phyloP scores from a whole-genome alignment of 2,113 vertebrate genomes.

The Proteles cristata region DNA sequence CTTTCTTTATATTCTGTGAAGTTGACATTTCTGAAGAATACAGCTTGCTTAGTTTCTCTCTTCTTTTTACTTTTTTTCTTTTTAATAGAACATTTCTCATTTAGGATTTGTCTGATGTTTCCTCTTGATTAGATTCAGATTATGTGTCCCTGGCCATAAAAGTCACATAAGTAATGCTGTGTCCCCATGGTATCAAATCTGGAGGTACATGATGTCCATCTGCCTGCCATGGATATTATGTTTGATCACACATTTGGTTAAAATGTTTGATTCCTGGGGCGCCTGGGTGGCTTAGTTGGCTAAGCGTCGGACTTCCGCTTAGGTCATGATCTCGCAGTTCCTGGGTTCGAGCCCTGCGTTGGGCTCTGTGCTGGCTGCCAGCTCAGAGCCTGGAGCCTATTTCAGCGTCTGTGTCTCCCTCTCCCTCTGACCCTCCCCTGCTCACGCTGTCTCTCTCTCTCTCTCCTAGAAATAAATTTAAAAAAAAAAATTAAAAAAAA shows the following conservation, averaged over 20 bases:
- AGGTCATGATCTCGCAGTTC: no score
- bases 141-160: constrained; percentile 41
- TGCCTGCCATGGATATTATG: neutral
- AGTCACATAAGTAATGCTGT: neutral
- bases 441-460: no score
- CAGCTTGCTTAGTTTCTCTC: neutral
- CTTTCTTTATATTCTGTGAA: constrained; percentile 2
- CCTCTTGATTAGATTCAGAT: constrained; percentile 33
- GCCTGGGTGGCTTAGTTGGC: no score
- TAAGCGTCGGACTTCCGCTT: no score
- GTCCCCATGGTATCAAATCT: neutral
- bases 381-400: no score
- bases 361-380: no score
- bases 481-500: neutral
- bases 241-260: neutral
- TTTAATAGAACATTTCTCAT: neutral
- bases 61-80: neutral
- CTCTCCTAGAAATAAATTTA: no score
- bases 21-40: constrained; percentile 15
- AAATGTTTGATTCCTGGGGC: neutral
- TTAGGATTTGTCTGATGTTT: constrained; percentile 1
- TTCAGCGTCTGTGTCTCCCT: no score
- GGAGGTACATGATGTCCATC: neutral
- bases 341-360: no score
- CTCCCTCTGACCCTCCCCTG: no score